A percentile compares a stretch with the other conserved stretches of the same genome.
These are phyloP conservation scores for Clunio marinus DNA, from an alignment of 2,888 invertebrate species.

Conservation along the genomic window DNA sequence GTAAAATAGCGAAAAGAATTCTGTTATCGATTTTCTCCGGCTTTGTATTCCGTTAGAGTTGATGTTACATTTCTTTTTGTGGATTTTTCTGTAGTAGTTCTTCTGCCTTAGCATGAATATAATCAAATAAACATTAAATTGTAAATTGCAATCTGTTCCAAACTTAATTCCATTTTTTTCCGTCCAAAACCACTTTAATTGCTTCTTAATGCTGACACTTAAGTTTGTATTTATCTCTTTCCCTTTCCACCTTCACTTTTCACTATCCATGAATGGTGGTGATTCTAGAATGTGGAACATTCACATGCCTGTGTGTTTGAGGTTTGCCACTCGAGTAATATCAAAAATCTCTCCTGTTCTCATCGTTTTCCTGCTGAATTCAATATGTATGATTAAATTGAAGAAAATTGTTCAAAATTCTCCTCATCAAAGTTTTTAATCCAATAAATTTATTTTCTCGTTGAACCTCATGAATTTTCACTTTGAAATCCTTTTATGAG, in stretches of 20 bases:
- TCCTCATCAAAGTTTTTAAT: slow-evolving; percentile 16
- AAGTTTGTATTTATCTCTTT: neutral
- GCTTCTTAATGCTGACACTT: neutral
- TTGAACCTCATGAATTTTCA: neutral
- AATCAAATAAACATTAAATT: slow-evolving; percentile 6
- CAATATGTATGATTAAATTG: slow-evolving; percentile 2
- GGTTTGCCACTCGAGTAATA: neutral
- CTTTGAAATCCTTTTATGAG: slow-evolving; percentile 5
- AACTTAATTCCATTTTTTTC: neutral
- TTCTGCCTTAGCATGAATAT: neutral
- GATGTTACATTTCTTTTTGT: too few relatives aligned
- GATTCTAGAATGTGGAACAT: slow-evolving; percentile 1
- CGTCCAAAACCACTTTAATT: too few relatives aligned
- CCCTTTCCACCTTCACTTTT: neutral
- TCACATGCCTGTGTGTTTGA: slow-evolving; percentile 2
- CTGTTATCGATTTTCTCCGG: slow-evolving; percentile 25
- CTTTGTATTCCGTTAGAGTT: neutral
- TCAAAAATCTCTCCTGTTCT: slow-evolving; percentile 5
- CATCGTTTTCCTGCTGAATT: too few relatives aligned
- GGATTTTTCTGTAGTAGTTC: too few relatives aligned
- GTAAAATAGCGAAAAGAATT: slow-evolving; percentile 31
- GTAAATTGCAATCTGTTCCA: neutral
- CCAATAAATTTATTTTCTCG: slow-evolving; percentile 16
- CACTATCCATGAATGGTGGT: neutral
- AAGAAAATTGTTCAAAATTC: neutral